Conservation (phyloP, 2,888 invertebrate genomes). For the Leptarthrus brevirostris region DNA sequence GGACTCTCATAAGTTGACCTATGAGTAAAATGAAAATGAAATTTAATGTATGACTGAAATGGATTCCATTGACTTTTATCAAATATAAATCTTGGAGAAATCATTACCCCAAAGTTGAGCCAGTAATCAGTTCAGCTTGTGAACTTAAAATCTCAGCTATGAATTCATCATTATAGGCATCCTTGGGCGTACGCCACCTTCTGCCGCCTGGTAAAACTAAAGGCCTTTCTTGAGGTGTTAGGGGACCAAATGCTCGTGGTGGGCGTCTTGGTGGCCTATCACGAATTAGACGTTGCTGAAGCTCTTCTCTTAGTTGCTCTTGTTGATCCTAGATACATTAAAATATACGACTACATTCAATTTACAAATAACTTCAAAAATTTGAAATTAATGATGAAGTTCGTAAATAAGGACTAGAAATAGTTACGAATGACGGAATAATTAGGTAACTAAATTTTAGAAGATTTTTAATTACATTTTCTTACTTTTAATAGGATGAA, state of each 20-base stretch:
- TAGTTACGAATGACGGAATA: no score
- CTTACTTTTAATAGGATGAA: no score
- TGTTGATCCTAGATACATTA: slow-evolving; percentile 52
- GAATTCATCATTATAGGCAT: slow-evolving; percentile 89
- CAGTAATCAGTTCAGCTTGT: slow-evolving; percentile 87
- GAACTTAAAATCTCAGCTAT: slow-evolving; percentile 86
- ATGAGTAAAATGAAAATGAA: slow-evolving; percentile 56
- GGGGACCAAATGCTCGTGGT: slow-evolving; percentile 70
- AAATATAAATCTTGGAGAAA: slow-evolving; percentile 15
- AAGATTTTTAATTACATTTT: no score
- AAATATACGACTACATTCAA: neutral
- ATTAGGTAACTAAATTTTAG: no score
- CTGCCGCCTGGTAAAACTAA: slow-evolving; percentile 82
- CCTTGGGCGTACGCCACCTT: slow-evolving; percentile 83
- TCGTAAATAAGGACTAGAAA: no score
- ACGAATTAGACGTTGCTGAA: slow-evolving; percentile 68
- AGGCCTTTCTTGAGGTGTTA: slow-evolving; percentile 76
- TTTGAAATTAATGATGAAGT: no score
- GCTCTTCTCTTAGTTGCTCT: slow-evolving; percentile 67
- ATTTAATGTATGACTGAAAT: slow-evolving; percentile 15
- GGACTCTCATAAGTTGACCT: slow-evolving; percentile 66
- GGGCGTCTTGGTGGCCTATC: slow-evolving; percentile 69
- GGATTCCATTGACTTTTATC: slow-evolving; percentile 3
- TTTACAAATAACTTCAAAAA: no score
- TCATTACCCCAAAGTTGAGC: slow-evolving; percentile 83